phyloP scores from a whole-genome alignment of 2,113 vertebrate genomes.

The Pelecanus crispus region DNA sequence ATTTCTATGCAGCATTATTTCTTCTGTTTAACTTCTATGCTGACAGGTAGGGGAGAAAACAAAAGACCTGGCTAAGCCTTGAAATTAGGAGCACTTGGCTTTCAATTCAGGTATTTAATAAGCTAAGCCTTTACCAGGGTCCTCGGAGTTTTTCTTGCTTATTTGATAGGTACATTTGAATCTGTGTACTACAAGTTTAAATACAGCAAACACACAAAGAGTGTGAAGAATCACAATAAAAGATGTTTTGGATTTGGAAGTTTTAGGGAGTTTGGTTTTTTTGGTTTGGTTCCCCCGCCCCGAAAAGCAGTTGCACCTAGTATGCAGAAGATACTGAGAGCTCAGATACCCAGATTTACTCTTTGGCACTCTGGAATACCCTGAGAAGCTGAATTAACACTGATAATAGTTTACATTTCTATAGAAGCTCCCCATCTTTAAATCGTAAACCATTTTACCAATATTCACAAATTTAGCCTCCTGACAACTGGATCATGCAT shows the following conservation, averaged over 20 bases:
- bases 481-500: neutral
- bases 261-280: neutral
- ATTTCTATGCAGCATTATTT: conserved; percentile 42
- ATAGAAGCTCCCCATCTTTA: conserved; percentile 5
- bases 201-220: neutral
- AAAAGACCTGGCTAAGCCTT: neutral
- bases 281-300: too few relatives aligned
- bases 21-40: neutral
- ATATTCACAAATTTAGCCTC: neutral
- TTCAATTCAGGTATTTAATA: neutral
- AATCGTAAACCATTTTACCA: neutral
- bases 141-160: neutral
- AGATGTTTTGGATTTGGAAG: neutral
- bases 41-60: conserved; percentile 5
- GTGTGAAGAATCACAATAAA: conserved; percentile 6
- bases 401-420: neutral
- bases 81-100: neutral
- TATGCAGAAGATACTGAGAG: neutral
- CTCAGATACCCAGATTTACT: neutral
- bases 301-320: neutral
- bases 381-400: neutral
- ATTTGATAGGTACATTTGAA: neutral
- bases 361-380: neutral
- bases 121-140: neutral
- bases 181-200: neutral